These are phyloP conservation scores for Diabrotica undecimpunctata DNA, from an alignment of 1,140 invertebrate genomes.

Conservation along the genomic window DNA sequence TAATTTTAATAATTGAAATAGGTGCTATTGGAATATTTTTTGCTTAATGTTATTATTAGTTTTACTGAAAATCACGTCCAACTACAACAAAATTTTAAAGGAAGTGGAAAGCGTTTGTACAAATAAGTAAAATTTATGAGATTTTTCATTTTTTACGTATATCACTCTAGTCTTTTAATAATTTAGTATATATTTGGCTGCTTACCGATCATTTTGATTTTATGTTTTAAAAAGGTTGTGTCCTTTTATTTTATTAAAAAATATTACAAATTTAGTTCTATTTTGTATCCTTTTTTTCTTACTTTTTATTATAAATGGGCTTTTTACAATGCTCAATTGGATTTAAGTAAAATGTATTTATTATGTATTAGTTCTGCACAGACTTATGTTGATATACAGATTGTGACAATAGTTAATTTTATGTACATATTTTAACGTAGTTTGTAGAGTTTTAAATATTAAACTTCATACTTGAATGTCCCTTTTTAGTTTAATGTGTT, in stretches of 20 bases:
- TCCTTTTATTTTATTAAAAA: slow-evolving; percentile 17
- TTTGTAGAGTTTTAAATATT: slow-evolving; percentile 28
- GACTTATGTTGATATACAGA: slow-evolving; percentile 29
- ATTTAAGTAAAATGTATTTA: background rate
- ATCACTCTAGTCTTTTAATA: background rate
- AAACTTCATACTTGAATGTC: slow-evolving; percentile 24
- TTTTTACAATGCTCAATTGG: background rate
- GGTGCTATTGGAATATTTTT: no score
- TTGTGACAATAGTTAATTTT: slow-evolving; percentile 37
- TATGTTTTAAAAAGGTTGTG: background rate
- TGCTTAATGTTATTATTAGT: no score
- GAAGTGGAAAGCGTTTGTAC: no score
- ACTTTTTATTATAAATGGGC: background rate
- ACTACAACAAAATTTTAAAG: no score
- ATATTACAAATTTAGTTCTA: slow-evolving; percentile 15
- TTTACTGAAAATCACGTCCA: no score
- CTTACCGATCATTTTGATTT: background rate
- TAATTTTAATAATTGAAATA: no score
- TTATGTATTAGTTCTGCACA: slow-evolving; percentile 26
- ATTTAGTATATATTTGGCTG: background rate
- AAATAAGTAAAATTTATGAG: no score
- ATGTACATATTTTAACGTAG: slow-evolving; percentile 32
- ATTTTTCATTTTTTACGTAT: background rate
- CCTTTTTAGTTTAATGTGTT: slow-evolving; percentile 24
- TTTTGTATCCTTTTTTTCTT: background rate